Base-by-base conservation (phyloP, 1,140 invertebrate species). In the Lucilia sericata region DNA sequence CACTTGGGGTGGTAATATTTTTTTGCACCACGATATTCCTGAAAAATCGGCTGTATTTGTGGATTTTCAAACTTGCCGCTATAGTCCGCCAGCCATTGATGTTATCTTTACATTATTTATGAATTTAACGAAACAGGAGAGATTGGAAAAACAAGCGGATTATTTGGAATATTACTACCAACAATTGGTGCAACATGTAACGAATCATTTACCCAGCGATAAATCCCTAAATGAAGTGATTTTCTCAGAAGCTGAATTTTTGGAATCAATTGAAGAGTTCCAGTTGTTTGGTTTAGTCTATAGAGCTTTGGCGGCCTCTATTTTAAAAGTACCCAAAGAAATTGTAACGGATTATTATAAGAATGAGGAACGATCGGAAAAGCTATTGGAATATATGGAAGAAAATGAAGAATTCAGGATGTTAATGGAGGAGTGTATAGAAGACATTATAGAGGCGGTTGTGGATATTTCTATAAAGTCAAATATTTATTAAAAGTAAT, bases 1-100 rank as follows among this genome's bases (percentile, higher is more conserved):
- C 89, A 88, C 93, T 2, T 94, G 94, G 94, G 91, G 92, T 36
- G 94, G 93, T 82, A 95, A 95, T 86, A 86, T 94, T 0, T 89
- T 94, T 84, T 94, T 93, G 36, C 17, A 25, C 4, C 19, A 51
- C 13, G 17, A 47, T 12, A 60, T n/a, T 25, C 30, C 75, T 12
- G 12, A 83, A 1, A 51, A 21, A 5, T 88, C 92, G 0, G 94
- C 93, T 82, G 81, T 93, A 5, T 86, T 95, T 0, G 91, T 95
- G 2, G 94, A 95, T 86, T 94, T 93, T 86, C 93, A 94, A 88
- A 89, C 93, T 10, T 86, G 92, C 9, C 91, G 92, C 49, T 93
- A 91, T 85, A 92, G 92, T 84, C 93, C 94, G 10, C 92, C 93
- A 0, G 92, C 92, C 2, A 91, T 92, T 12, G 94, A 94, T 85